Conservation (phyloP, 2,888 invertebrate genomes). For the Agrotis segetum region DNA sequence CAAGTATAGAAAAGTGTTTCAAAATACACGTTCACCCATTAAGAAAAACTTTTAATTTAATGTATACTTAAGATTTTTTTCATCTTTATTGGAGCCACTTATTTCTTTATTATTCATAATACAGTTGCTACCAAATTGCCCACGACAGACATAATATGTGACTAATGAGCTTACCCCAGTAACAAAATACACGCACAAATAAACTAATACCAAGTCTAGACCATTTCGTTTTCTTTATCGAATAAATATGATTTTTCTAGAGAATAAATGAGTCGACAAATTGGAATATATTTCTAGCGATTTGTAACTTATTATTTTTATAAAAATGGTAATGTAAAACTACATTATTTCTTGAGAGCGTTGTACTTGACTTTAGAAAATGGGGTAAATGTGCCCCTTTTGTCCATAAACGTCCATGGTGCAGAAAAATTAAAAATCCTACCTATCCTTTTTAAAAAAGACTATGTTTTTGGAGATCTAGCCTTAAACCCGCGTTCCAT, state of each 20-base stretch:
- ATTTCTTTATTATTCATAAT: not conserved
- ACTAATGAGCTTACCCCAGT: constrained; percentile 33
- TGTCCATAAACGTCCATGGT: too few species aligned
- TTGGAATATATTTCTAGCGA: not conserved
- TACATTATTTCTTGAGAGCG: not conserved
- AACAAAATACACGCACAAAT: constrained; percentile 25
- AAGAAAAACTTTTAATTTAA: constrained; percentile 24
- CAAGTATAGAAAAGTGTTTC: constrained; percentile 1
- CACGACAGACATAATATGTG: constrained; percentile 6
- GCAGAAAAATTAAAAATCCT: too few species aligned
- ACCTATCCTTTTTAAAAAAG: too few species aligned
- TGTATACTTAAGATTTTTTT: not conserved
- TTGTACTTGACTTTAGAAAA: not conserved
- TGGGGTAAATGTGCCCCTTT: not conserved
- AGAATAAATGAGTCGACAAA: constrained; percentile 8
- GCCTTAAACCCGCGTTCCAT: too few species aligned
- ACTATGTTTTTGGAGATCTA: too few species aligned
- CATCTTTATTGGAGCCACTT: too few species aligned
- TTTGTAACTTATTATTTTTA: not conserved
- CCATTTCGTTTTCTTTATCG: not conserved
- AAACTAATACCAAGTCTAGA: constrained; percentile 29
- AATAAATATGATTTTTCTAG: constrained; percentile 2
- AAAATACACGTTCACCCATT: constrained; percentile 11
- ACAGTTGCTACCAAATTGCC: not conserved
- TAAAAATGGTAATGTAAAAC: not conserved